Base-by-base conservation (phyloP, 2,888 invertebrate species). In the Hypolimnas misippus region DNA sequence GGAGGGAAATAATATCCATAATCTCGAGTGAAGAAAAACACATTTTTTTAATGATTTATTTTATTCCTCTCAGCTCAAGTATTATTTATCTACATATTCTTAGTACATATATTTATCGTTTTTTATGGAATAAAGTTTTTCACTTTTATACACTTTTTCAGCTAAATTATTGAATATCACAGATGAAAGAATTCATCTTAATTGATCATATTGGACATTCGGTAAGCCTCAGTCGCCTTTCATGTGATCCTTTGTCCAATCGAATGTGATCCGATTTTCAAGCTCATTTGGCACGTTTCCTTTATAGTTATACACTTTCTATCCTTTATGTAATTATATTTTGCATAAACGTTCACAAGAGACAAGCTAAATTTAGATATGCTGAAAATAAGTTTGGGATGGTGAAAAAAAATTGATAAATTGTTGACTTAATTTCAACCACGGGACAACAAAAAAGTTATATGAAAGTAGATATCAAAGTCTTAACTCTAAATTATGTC, bases 251-350 rank as follows among this genome's bases (percentile, higher is more conserved):
- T 56, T 31, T 57, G 57, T 40, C 38, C 40, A 40, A 42, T 51
- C n/a, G 50, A 49, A 57, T 35, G n/a, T 50, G 49, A n/a, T 29
- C 29, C 40, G 35, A 51, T 57, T 57, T 57, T 51, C 57, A 49
- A 57, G 49, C 19, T 33, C 25, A 49, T 49, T 17, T 49, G 16
- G 8, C 49, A 35, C 21, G 25, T 49, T 57, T 57, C 38, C 49
- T 57, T 12, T 14, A 14, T 33, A 25, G 16, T 25, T 35, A 25
- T 50, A 14, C 21, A 25, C 46, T 57, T 49, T 50, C n/a, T n/a
- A 35, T 50, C 35, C 14, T 38, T 38, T 33, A 21, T 16, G n/a
- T 14, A 42, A n/a, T 46, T 19, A 17, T 46, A n/a, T 17, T 46
- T 21, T 46, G 8, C 6, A 14, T 16, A 46, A 8, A 14, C 17